Base-by-base conservation (phyloP, 2,797 vertebrate genomes). In the Sebastes diaconus region DNA sequence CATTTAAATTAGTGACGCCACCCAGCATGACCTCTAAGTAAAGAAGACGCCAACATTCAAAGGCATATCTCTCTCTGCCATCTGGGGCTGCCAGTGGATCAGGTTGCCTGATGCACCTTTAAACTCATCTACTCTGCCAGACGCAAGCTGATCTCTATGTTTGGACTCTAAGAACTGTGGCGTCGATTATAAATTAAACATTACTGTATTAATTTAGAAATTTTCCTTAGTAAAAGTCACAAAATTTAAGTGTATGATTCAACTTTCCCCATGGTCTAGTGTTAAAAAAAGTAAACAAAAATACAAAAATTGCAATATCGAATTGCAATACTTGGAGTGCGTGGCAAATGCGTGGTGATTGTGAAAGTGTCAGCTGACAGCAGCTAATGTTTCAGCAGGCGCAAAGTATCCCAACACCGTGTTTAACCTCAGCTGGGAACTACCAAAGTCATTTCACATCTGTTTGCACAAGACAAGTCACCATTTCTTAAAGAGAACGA, bases 351-450 rank as follows among this genome's bases (percentile, higher is more conserved):
- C 3, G 9, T 79, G 36, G 42, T 50, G 46, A 60, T 69, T 34
- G 63, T 52, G 36, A 32, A 70, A 66, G 72, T 66, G 29, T 79
- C 77, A 57, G 73, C 39, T 81, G 61, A 71, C 32, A 72, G 29
- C 66, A 69, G 71, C 65, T 73, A 57, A 68, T 76, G 18, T 77
- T 78, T 70, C 60, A 72, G 29, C 59, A 58, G 66, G 30, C 4
- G 11, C 30, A 68, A 80, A 69, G 58, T 46, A 73, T 55, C 32
- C 60, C 55, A 22, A 68, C 80, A 29, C 30, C 54, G 36, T 32
- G 50, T 32, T 67, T 73, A 76, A 81, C 75, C 72, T 71, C 72
- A 57, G 30, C 24, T 32, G 39, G 11, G 11, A 73, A 60, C 24
- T 34, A 30, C 27, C 27, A 63, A 29, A 42, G 27, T 18, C 13